Percentiles rank a stretch among this genome's conserved stretches.
phyloP scores from a whole-genome alignment of 2,797 vertebrate species.

The Phalloptychus januarius region DNA sequence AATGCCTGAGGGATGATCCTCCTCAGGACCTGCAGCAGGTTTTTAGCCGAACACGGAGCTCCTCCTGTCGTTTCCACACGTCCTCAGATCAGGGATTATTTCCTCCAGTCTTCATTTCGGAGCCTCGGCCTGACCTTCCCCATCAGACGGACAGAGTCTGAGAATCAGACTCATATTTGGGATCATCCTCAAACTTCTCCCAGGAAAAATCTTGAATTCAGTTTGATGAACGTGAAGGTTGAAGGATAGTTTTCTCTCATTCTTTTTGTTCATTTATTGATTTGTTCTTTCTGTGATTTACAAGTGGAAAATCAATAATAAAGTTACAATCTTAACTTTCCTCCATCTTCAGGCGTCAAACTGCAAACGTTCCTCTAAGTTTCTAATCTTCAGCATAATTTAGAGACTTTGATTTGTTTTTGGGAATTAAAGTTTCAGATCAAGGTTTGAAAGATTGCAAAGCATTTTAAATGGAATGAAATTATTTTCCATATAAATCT shows the following conservation, averaged over 20 bases:
- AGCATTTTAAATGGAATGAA: background rate
- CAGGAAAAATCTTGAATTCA: background rate
- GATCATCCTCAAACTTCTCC: background rate
- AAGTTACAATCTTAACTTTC: too few species aligned
- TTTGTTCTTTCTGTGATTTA: background rate
- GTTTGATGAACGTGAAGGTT: background rate
- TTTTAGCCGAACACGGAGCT: background rate
- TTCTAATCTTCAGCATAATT: background rate
- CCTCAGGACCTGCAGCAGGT: background rate
- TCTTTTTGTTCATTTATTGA: background rate
- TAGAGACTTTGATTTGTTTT: background rate
- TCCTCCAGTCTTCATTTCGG: background rate
- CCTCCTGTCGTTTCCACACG: background rate
- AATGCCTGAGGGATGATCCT: slow-evolving; percentile 14
- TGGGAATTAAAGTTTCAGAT: background rate
- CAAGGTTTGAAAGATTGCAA: background rate
- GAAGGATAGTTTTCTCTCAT: background rate
- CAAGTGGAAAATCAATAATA: too few species aligned
- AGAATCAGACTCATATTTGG: background rate
- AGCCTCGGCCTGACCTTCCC: background rate
- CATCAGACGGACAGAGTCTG: background rate
- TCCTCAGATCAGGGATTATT: background rate
- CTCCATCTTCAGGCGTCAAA: background rate
- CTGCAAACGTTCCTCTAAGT: background rate
- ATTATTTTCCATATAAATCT: background rate